Evolutionary conservation across 2,888 invertebrate genomes (phyloP).

Genomic region (Pterostichus niger): DNA sequence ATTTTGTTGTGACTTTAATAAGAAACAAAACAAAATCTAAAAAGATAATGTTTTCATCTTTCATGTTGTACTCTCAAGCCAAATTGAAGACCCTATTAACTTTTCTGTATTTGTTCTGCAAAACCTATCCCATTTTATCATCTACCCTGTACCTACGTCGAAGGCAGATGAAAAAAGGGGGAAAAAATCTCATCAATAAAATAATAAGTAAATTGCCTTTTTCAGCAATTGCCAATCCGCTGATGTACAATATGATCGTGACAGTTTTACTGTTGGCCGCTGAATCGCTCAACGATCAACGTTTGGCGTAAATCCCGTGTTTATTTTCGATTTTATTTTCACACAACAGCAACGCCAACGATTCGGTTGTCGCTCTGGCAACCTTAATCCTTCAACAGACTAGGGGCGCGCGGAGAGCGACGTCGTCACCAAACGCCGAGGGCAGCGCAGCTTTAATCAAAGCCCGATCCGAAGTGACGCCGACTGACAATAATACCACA

Average conservation of each 20-base stretch:
- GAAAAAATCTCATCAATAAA: slow-evolving; percentile 33
- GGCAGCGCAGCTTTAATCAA: slow-evolving; percentile 72
- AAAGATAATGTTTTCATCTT: too few relatives aligned
- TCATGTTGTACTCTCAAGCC: too few relatives aligned
- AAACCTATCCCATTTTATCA: not conserved
- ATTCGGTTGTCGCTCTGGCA: slow-evolving; percentile 46
- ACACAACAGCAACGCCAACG: slow-evolving; percentile 56
- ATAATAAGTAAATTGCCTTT: slow-evolving; percentile 30
- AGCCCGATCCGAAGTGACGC: slow-evolving; percentile 74
- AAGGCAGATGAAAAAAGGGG: not conserved
- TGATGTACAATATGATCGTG: slow-evolving; percentile 41
- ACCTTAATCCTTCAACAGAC: slow-evolving; percentile 25
- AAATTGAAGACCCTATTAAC: not conserved
- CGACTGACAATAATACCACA: slow-evolving; percentile 74
- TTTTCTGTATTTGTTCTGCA: not conserved
- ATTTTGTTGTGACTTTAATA: too few relatives aligned
- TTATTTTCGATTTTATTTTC: slow-evolving; percentile 61
- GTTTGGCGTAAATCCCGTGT: slow-evolving; percentile 44
- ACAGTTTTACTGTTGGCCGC: slow-evolving; percentile 44
- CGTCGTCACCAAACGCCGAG: not conserved
- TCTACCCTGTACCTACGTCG: not conserved
- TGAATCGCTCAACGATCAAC: slow-evolving; percentile 31
- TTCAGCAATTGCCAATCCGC: slow-evolving; percentile 31
- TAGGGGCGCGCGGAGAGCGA: too few relatives aligned
- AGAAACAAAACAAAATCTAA: too few relatives aligned